These are phyloP conservation scores for Laticauda colubrina DNA, from an alignment of 2,113 vertebrate species.

Conservation along the genomic window DNA sequence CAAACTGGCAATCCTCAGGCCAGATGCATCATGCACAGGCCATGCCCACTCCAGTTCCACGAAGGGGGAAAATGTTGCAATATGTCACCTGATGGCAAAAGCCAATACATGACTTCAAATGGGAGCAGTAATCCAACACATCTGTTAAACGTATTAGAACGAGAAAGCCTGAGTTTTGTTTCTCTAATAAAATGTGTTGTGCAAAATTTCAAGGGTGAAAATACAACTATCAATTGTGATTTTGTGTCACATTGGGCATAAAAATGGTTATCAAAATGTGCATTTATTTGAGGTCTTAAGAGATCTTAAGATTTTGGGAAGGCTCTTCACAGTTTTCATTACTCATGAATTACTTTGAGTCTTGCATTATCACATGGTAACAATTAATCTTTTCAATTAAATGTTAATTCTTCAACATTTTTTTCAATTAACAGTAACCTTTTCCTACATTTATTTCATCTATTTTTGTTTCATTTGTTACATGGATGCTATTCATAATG, in stretches of 20 bases:
- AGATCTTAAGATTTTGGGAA: slow-evolving; percentile 51
- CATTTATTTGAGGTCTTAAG: slow-evolving; percentile 23
- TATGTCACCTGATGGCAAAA: not conserved
- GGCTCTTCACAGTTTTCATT: slow-evolving; percentile 54
- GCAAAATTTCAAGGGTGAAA: not conserved
- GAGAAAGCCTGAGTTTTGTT: not conserved
- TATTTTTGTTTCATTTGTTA: slow-evolving; percentile 99
- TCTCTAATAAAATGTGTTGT: not conserved
- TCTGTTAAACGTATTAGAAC: not conserved
- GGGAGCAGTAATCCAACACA: not conserved
- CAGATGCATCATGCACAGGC: too few relatives aligned
- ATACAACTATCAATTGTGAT: not conserved
- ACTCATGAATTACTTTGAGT: slow-evolving; percentile 62
- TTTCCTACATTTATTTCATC: slow-evolving; percentile 85
- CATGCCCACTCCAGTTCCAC: too few relatives aligned
- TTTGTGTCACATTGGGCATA: not conserved
- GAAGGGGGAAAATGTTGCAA: too few relatives aligned
- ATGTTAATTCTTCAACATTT: slow-evolving; percentile 38
- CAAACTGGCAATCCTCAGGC: too few relatives aligned
- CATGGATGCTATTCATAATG: slow-evolving; percentile 98
- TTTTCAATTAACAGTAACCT: slow-evolving; percentile 77
- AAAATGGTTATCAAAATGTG: not conserved
- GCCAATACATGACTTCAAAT: not conserved
- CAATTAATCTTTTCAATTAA: slow-evolving; percentile 62
- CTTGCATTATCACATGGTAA: slow-evolving; percentile 64